Conservation (phyloP, 1,140 invertebrate genomes). For the Drosophila prosaltans region DNA sequence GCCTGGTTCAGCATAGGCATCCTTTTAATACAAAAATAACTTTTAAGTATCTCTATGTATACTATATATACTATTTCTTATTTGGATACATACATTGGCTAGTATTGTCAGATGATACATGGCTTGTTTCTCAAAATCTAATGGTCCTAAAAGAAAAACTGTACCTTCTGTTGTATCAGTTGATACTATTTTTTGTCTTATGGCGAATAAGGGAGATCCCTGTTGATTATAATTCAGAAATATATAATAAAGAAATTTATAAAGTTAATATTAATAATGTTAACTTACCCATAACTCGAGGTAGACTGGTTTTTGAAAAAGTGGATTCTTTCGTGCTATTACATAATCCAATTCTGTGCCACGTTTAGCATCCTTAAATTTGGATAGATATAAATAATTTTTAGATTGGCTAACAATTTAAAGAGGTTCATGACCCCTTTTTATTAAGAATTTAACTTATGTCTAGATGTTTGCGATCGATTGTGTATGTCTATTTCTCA, state of each 20-base stretch:
- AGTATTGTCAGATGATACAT: constrained; percentile 92
- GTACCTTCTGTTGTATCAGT: constrained; percentile 89
- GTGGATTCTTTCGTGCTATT: constrained; percentile 90
- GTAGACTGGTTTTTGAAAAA: constrained; percentile 89
- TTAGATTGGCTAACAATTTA: constrained; percentile 4
- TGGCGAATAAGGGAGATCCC: constrained; percentile 89
- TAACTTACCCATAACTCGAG: constrained; percentile 89
- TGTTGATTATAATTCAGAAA: constrained; percentile 40
- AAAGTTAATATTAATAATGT: too few species aligned
- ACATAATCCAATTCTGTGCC: constrained; percentile 92
- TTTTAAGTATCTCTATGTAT: neutral
- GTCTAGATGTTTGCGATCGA: neutral
- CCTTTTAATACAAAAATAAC: constrained; percentile 84
- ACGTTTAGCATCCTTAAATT: constrained; percentile 88
- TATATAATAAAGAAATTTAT: too few species aligned
- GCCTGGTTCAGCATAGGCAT: constrained; percentile 91
- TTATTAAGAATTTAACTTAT: constrained; percentile 12
- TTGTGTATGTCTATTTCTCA: neutral
- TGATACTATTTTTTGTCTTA: constrained; percentile 89
- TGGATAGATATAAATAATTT: constrained; percentile 60
- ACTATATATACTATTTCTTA: neutral
- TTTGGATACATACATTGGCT: constrained; percentile 88
- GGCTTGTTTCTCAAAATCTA: constrained; percentile 93
- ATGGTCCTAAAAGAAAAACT: constrained; percentile 88
- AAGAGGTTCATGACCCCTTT: constrained; percentile 22